Conservation (phyloP, 2,888 invertebrate species). For the Seira sanloemensis region DNA sequence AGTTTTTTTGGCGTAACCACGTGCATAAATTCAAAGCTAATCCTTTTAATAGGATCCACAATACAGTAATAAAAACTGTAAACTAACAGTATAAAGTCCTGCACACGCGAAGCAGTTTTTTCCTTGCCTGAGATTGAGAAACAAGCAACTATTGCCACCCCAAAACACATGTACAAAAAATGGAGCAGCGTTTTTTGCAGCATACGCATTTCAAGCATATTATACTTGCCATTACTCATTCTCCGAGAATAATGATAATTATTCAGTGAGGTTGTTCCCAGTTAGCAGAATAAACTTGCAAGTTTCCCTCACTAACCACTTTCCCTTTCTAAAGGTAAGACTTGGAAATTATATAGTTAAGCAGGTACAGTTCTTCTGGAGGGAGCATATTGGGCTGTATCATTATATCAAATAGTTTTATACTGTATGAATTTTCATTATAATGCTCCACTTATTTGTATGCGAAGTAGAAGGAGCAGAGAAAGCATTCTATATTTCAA, state of each 20-base stretch:
- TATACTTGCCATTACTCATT: too few relatives aligned
- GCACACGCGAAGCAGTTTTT: constrained; percentile 8
- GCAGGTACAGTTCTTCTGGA: not conserved
- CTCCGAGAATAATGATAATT: constrained; percentile 32
- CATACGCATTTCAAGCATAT: too few relatives aligned
- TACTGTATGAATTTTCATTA: not conserved
- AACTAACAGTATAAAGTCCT: too few relatives aligned
- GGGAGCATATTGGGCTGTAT: not conserved
- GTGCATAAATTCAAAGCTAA: constrained; percentile 11
- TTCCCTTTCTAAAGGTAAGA: not conserved
- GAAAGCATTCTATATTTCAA: not conserved
- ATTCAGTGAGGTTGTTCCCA: constrained; percentile 57
- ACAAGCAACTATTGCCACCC: not conserved
- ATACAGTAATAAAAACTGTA: not conserved
- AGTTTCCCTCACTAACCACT: constrained; percentile 19
- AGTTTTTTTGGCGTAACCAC: constrained; percentile 10
- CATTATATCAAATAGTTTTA: not conserved
- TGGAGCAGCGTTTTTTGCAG: constrained; percentile 5
- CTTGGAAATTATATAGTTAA: not conserved
- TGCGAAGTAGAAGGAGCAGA: too few relatives aligned
- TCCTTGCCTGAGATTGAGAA: not conserved
- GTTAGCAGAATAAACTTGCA: constrained; percentile 56
- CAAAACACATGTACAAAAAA: not conserved
- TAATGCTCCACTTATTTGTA: not conserved
- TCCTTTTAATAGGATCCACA: constrained; percentile 12